Percentiles rank a stretch among this genome's conserved stretches.
phyloP scores from a whole-genome alignment of 2,888 invertebrate genomes.

The Aelia acuminata region DNA sequence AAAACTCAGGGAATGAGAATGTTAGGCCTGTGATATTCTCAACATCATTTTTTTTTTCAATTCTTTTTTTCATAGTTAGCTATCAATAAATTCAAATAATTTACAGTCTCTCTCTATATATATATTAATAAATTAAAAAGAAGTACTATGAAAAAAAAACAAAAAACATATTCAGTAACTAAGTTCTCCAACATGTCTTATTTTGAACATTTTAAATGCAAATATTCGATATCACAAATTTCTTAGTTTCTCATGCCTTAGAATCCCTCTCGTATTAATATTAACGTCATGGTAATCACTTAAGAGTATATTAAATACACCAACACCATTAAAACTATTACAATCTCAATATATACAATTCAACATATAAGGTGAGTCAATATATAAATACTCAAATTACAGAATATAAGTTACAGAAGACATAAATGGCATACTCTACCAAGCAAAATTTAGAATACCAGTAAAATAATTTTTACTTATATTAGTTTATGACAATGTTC shows the following conservation, averaged over 20 bases:
- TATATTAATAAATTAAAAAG: slow-evolving; percentile 56
- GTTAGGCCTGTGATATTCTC: slow-evolving; percentile 64
- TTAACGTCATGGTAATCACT: slow-evolving; percentile 29
- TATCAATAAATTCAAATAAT: slow-evolving; percentile 54
- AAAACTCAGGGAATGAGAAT: slow-evolving; percentile 59
- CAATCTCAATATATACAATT: slow-evolving; percentile 56
- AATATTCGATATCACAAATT: slow-evolving; percentile 65
- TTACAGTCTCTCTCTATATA: slow-evolving; percentile 64
- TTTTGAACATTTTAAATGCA: slow-evolving; percentile 65
- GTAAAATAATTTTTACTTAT: slow-evolving; percentile 13
- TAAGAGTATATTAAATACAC: slow-evolving; percentile 48
- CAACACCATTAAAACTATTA: slow-evolving; percentile 55
- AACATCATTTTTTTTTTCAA: slow-evolving; percentile 57
- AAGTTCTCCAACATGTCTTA: slow-evolving; percentile 47
- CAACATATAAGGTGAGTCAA: slow-evolving; percentile 41
- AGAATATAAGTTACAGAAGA: slow-evolving; percentile 46
- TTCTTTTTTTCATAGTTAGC: slow-evolving; percentile 61
- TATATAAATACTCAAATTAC: slow-evolving; percentile 49
- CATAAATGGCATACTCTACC: slow-evolving; percentile 23
- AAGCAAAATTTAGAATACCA: slow-evolving; percentile 32
- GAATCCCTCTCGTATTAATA: slow-evolving; percentile 53
- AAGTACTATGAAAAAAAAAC: slow-evolving; percentile 45
- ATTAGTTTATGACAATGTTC: not conserved
- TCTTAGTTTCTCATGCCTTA: slow-evolving; percentile 55
- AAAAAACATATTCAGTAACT: slow-evolving; percentile 48